Evolutionary conservation across 2,113 vertebrate species (phyloP).

Genomic region (Gavia stellata): DNA sequence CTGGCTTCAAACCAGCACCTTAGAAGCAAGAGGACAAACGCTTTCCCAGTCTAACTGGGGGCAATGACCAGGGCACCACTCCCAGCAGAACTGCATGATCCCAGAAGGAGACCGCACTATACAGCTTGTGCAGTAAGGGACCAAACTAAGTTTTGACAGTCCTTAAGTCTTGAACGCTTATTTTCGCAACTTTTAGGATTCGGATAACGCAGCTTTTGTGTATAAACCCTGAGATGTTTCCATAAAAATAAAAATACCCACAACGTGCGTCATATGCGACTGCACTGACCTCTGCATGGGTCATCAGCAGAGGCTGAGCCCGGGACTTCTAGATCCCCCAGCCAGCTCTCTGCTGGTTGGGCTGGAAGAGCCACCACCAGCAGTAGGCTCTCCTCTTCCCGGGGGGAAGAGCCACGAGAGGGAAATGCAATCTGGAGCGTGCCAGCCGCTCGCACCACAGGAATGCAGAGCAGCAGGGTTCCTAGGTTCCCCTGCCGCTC

Average conservation of each 20-base stretch:
- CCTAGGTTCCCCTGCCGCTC: not conserved
- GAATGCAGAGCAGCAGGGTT: not conserved
- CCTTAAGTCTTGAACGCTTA: not conserved
- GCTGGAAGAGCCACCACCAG: not conserved
- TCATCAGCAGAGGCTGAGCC: not conserved
- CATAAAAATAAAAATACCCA: not conserved
- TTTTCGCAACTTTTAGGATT: not conserved
- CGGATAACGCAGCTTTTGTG: not conserved
- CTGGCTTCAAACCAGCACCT: not conserved
- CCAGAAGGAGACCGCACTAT: not conserved
- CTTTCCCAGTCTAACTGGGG: not conserved
- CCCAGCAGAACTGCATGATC: not conserved
- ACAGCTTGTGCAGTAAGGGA: not conserved
- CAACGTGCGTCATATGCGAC: fast-evolving
- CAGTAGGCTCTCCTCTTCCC: not conserved
- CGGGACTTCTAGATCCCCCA: not conserved
- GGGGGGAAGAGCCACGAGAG: not conserved
- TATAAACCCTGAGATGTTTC: not conserved
- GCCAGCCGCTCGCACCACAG: not conserved
- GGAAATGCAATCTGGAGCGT: not conserved
- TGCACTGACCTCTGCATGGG: not conserved
- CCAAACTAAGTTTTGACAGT: no score
- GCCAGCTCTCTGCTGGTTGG: not conserved
- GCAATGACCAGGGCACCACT: not conserved
- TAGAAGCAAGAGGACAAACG: fast-evolving